phyloP scores from a whole-genome alignment of 2,888 invertebrate species.

The Hydriomena furcata region DNA sequence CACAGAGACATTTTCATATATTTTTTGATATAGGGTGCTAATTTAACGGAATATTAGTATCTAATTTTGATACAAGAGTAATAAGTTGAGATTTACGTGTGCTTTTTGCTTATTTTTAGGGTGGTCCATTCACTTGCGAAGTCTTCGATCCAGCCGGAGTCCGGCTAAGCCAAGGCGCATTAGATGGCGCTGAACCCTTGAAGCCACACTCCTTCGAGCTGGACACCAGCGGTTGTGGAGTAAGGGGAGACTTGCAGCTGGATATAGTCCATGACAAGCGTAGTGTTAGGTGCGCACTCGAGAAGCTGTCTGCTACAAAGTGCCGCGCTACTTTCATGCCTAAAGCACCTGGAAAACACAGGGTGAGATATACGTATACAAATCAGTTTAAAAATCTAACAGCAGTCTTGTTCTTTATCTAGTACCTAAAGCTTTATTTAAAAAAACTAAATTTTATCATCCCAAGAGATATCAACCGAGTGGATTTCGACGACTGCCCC shows the following conservation, averaged over 20 bases:
- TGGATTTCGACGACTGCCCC: too few species aligned
- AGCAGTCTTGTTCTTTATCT: too few species aligned
- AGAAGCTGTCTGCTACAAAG: slow-evolving; percentile 89
- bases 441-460: too few species aligned
- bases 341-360: slow-evolving; percentile 90
- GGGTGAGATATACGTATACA: too few species aligned
- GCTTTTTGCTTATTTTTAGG: slow-evolving; percentile 82
- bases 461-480: too few species aligned
- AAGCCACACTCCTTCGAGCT: slow-evolving; percentile 93
- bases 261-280: slow-evolving; percentile 95
- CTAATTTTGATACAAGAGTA: too few species aligned
- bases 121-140: slow-evolving; percentile 98
- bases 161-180: slow-evolving; percentile 86
- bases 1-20: too few species aligned
- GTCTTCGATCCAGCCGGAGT: slow-evolving; percentile 97
- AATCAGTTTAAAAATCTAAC: too few species aligned
- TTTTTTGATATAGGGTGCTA: too few species aligned
- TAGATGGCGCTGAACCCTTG: slow-evolving; percentile 92
- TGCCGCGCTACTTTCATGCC: slow-evolving; percentile 92
- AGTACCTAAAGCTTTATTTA: too few species aligned
- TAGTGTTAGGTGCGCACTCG: slow-evolving; percentile 92
- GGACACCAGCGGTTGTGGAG: slow-evolving; percentile 85
- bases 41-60: too few species aligned
- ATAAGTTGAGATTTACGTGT: too few species aligned
- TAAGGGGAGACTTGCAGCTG: slow-evolving; percentile 93